phyloP scores from a whole-genome alignment of 53 echinoderm and acorn worm species.

The Zoroaster sp. region DNA sequence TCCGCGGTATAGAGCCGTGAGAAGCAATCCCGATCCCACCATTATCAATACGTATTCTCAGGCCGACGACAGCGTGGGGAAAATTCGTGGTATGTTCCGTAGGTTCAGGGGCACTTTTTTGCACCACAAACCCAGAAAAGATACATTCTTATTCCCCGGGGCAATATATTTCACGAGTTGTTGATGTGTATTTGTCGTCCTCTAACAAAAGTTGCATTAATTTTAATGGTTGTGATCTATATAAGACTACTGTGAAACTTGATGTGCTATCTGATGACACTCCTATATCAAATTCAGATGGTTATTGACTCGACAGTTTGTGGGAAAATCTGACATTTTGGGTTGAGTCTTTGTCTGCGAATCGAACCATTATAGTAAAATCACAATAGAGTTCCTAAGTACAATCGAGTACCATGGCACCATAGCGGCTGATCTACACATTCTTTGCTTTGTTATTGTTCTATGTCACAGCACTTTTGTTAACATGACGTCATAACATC shows the following conservation, averaged over 20 bases:
- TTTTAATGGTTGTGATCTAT: background rate
- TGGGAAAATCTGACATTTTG: background rate
- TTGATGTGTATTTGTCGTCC: background rate
- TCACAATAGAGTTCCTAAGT: background rate
- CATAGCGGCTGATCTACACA: no score
- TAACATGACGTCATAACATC: no score
- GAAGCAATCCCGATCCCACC: slow-evolving; percentile 17
- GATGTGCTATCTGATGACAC: background rate
- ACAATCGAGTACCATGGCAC: no score
- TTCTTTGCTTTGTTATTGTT: no score
- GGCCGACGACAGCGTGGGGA: slow-evolving; percentile 15
- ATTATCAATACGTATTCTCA: background rate
- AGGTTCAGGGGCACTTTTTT: slow-evolving; percentile 43
- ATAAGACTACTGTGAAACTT: background rate
- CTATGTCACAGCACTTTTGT: no score
- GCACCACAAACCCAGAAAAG: slow-evolving; percentile 10
- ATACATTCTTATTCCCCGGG: background rate
- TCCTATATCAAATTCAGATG: background rate
- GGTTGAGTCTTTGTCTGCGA: background rate
- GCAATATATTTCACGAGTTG: background rate
- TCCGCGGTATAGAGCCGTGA: slow-evolving; percentile 15
- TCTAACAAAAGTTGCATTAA: background rate
- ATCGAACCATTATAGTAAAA: background rate
- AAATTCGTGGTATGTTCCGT: slow-evolving; percentile 21
- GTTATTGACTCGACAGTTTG: background rate